Base-by-base conservation (phyloP, 2,888 invertebrate species). In the Pammene fasciana region DNA sequence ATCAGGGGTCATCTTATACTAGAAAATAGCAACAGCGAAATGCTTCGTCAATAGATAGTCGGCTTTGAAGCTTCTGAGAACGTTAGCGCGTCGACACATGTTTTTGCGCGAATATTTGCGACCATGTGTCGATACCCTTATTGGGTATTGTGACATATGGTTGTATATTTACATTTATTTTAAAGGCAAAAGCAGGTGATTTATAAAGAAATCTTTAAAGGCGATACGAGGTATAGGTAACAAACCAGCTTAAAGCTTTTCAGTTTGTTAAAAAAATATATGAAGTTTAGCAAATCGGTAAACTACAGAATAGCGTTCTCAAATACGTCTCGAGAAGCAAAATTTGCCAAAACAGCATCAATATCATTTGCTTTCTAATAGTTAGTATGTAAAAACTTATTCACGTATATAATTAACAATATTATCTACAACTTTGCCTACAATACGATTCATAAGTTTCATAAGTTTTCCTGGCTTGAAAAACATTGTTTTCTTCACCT, bases 51-150 rank as follows among this genome's bases (percentile, higher is more conserved):
- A 54, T 7, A 26, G 52, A 26, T 6, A 26, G 18, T 26, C 34
- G 54, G 54, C 34, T 54, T 34, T 34, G 52, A 52, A 52, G 34
- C 45, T 52, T 64, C 68, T n/a, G 45, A 54, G 57, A 59, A 52
- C 68, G 34, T 68, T 64, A 64, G 57, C 68, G 64, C 64, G 64
- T 68, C 45, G 57, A 45, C 68, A 65, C 64, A 18, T 65, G 57
- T 68, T 68, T 68, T 68, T 68, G 68, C 11, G 36, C 57, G 64
- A 52, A 65, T 64, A 50, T 64, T 57, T 57, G 10, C 57, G n/a
- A 5, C 64, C 68, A 64, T 57, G 64, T 57, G 43, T 36, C 8
- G 34, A n/a, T 34, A 34, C 48, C 64, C 64, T 57, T 68, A 65
- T 68, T 57, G 50, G 57, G 57, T 3, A 16, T 1, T 43, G 43